Base-by-base conservation (phyloP, 2,113 vertebrate genomes). In the Octodon degus region DNA sequence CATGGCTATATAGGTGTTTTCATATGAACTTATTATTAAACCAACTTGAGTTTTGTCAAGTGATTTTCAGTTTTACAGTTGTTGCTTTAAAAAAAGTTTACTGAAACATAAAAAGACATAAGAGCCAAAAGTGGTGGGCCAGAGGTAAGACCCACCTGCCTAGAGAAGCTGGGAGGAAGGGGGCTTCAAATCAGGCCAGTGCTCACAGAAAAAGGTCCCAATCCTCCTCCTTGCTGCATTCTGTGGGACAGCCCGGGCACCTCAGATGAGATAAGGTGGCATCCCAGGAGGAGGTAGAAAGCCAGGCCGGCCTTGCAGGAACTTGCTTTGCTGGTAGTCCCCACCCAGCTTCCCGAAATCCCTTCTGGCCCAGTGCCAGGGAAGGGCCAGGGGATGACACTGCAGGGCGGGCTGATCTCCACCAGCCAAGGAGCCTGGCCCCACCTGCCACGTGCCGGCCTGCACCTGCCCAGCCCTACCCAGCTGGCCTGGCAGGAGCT, bases 221-320 rank as follows among this genome's bases (percentile, higher is more conserved):
- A 1, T 5, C 55, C 43, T 70, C 12, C 53, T 62, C 40, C 27
- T 32, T 2, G 8, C 17, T 13, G 24, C 34, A 22, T 62, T 68
- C 37, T 11, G 8, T 62, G 24, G 68, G 79, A 34, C 37, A 5
- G 22, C 77, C 0, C 0, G 7, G 53, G 30, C n/a, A n/a, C 50
- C 24, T n/a, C 3, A 2, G 11, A 25, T 84, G 74, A 37, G 58
- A 22, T 37, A 20, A 19, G 62, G 68, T 11, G 34, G 53, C 43
- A n/a, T 17, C 1, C 27, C 13, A 50, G 12, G 62, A 53, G 25
- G 55, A 85, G 50, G 5, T 53, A 7, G 65, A 80, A 47, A 27
- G 34, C 14, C 58, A 50, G 53, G 76, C 0, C 2, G 50, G 34
- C 6, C 55, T 47, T 16, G 30, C 58, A 60, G 16, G 70, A n/a